These are phyloP conservation scores for Aptenodytes forsteri DNA, from an alignment of 2,113 vertebrate genomes.

Conservation along the genomic window DNA sequence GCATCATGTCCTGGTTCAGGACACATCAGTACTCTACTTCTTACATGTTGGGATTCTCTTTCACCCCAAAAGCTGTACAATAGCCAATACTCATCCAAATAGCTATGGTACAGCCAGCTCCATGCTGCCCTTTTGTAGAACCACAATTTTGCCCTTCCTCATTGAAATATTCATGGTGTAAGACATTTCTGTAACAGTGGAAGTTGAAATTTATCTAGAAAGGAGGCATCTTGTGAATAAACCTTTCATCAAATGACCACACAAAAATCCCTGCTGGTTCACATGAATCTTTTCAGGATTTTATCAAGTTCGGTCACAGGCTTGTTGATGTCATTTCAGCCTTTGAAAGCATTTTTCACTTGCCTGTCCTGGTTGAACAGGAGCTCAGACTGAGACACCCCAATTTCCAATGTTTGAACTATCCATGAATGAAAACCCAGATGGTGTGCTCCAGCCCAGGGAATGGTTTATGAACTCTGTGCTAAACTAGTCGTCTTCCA, in stretches of 20 bases:
- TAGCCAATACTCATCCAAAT: not conserved
- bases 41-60: not conserved
- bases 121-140: not conserved
- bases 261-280: not conserved
- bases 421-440: not conserved
- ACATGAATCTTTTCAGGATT: not conserved
- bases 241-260: not conserved
- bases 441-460: not conserved
- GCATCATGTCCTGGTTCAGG: no score
- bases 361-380: not conserved
- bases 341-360: not conserved
- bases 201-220: not conserved
- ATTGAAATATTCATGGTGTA: not conserved
- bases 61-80: not conserved
- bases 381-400: not conserved
- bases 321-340: not conserved
- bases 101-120: not conserved
- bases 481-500: not conserved
- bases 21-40: not conserved
- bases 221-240: not conserved
- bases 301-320: not conserved
- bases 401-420: not conserved
- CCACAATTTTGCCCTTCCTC: not conserved
- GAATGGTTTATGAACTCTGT: not conserved
- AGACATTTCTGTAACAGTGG: not conserved